Evolutionary conservation across 2,113 vertebrate genomes (phyloP).

Genomic region (Fregata magnificens): DNA sequence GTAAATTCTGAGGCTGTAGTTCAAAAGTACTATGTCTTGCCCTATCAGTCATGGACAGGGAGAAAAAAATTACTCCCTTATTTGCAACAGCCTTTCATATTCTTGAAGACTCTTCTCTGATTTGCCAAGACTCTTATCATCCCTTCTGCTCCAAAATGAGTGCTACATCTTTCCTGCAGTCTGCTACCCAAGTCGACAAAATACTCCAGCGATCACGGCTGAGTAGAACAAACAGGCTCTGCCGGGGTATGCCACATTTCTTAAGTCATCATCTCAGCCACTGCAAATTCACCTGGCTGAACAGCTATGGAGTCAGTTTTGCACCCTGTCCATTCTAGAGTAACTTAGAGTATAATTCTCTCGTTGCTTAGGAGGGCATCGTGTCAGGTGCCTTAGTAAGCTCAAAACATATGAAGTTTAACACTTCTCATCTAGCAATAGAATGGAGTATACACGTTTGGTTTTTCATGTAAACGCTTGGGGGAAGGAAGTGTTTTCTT

Average conservation of each 20-base stretch:
- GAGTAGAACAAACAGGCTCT: background rate
- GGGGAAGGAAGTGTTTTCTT: background rate
- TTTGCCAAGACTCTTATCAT: background rate
- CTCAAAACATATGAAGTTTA: background rate
- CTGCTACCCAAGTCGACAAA: background rate
- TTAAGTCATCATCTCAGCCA: background rate
- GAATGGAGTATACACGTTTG: background rate
- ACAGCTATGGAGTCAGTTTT: background rate
- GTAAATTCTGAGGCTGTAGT: background rate
- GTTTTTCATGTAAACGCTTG: background rate
- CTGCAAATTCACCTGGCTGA: background rate
- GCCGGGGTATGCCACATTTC: background rate
- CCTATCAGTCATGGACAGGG: background rate
- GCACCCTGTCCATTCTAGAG: background rate
- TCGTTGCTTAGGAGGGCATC: background rate
- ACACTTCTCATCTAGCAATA: background rate
- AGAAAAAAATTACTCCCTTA: background rate
- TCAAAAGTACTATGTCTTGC: background rate
- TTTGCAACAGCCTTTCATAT: background rate
- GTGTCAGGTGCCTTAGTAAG: background rate
- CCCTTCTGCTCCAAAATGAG: background rate
- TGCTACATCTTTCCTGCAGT: background rate
- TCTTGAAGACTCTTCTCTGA: background rate
- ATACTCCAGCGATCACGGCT: fast-evolving
- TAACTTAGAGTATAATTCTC: background rate